Evolutionary conservation across 92 coral and sea anemone species (phyloP).

Genomic region (Palythoa grandiflora): DNA sequence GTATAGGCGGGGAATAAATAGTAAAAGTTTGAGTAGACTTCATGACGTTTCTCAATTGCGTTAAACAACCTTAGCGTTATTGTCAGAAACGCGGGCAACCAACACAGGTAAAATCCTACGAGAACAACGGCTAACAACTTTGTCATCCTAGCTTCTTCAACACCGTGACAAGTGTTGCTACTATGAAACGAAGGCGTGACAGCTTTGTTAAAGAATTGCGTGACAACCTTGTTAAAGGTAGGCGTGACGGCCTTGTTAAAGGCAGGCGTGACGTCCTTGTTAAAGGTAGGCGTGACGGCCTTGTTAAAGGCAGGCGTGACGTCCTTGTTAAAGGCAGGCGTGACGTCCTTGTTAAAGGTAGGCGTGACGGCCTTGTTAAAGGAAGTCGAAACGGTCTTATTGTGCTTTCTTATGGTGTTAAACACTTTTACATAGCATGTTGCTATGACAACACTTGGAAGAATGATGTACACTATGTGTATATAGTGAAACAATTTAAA

Average conservation of each 20-base stretch:
- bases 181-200: conserved; percentile 20
- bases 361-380: not conserved
- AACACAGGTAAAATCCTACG: conserved; percentile 10
- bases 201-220: not conserved
- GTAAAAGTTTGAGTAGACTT: conserved; percentile 33
- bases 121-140: conserved; percentile 32
- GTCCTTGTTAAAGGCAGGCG: too few species aligned
- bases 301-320: not conserved
- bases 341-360: too few species aligned
- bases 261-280: too few species aligned
- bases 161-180: not conserved
- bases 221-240: too few species aligned
- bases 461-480: conserved; percentile 17
- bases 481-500: not conserved
- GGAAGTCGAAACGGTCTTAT: conserved; percentile 11
- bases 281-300: too few species aligned
- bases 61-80: not conserved
- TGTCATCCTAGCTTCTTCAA: conserved; percentile 30
- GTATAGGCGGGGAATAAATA: conserved; percentile 24
- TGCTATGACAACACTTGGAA: conserved; percentile 21
- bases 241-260: too few species aligned
- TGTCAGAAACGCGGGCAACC: conserved; percentile 28
- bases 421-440: conserved; percentile 16
- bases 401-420: conserved; percentile 1
- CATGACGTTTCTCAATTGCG: conserved; percentile 11